Evolutionary conservation across 2,888 invertebrate genomes (phyloP).

Genomic region (Pristionchus entomophagus): DNA sequence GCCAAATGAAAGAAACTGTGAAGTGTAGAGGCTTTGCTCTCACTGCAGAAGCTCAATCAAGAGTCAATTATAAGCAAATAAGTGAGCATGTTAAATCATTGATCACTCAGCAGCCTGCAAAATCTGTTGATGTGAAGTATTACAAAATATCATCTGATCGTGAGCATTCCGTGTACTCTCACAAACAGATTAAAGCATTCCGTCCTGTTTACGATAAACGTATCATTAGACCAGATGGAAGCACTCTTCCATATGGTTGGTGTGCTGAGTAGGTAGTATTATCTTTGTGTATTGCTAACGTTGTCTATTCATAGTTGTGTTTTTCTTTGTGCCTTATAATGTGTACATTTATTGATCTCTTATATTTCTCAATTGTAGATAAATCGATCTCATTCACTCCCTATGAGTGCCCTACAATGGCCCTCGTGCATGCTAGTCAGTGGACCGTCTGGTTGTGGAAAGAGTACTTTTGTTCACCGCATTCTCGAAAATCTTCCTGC

Average conservation of each 20-base stretch:
- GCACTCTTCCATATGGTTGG: not conserved
- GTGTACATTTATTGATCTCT: too few species aligned
- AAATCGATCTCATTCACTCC: not conserved
- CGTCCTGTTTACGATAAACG: slow-evolving; percentile 8
- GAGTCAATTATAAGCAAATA: not conserved
- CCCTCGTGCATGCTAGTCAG: too few species aligned
- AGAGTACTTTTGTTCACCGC: too few species aligned
- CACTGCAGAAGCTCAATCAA: not conserved
- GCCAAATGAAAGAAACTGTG: not conserved
- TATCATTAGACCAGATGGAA: not conserved
- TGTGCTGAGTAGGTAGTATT: not conserved
- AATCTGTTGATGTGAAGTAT: not conserved
- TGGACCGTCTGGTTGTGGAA: too few species aligned
- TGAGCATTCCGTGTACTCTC: not conserved
- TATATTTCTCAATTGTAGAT: not conserved
- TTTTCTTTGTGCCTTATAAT: too few species aligned
- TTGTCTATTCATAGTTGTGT: too few species aligned
- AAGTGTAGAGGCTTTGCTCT: slow-evolving; percentile 17
- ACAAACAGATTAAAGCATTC: not conserved
- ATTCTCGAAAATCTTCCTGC: too few species aligned
- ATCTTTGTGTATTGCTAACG: too few species aligned
- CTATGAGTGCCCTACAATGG: not conserved
- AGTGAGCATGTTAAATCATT: not conserved
- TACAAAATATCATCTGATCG: not conserved
- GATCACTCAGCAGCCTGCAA: not conserved